Conservation (phyloP, 2,113 vertebrate species). For the Podiceps cristatus region DNA sequence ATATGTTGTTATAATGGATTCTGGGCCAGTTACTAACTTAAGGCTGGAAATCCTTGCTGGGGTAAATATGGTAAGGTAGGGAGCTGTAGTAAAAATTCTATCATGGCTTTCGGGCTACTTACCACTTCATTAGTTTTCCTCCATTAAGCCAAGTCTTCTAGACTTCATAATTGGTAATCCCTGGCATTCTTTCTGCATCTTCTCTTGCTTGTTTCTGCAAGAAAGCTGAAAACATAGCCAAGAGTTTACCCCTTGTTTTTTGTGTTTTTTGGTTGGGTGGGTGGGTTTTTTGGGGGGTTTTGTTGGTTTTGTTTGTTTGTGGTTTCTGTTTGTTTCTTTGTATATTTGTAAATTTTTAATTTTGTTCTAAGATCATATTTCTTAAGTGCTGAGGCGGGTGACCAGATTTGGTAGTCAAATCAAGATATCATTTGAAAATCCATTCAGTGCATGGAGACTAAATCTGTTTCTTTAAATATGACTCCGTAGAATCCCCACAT, state of each 20-base stretch:
- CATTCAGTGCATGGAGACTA: neutral
- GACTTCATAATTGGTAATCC: neutral
- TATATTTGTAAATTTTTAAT: neutral
- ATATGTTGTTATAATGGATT: neutral
- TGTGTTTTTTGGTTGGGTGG: too few species aligned
- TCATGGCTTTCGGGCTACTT: neutral
- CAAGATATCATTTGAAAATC: neutral
- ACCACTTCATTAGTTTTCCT: neutral
- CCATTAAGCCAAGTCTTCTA: neutral
- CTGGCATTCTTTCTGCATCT: neutral
- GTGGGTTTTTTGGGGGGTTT: too few species aligned
- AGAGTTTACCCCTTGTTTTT: neutral
- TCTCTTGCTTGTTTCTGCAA: neutral
- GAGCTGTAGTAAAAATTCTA: neutral
- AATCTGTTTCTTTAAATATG: neutral
- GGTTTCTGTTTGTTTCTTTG: neutral
- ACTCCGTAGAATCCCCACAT: neutral
- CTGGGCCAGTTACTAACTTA: neutral
- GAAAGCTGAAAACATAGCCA: neutral
- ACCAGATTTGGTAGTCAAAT: neutral
- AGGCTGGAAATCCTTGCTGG: neutral
- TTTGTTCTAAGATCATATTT: neutral
- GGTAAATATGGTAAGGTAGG: neutral
- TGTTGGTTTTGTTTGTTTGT: neutral
- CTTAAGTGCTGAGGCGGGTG: neutral